These are phyloP conservation scores for Eumeta japonica DNA, from an alignment of 1,140 invertebrate species.

Conservation along the genomic window DNA sequence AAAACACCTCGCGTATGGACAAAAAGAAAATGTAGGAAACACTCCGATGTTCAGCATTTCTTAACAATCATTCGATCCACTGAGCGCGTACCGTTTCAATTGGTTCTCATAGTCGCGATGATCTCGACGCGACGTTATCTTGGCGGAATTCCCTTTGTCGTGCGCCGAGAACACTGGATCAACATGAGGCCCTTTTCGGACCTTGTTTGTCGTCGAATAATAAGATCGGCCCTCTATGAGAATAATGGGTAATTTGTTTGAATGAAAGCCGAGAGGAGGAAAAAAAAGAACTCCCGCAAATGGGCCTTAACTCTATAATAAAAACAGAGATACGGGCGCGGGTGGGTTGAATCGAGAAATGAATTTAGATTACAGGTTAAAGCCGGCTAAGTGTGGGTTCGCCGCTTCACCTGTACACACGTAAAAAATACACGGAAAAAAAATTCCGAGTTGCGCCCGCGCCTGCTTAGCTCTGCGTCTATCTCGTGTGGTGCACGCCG, in stretches of 20 bases:
- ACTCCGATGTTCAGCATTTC: no score
- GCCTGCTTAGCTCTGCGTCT: no score
- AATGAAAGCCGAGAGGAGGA: no score
- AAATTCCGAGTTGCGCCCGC: no score
- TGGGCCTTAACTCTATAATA: constrained; percentile 49
- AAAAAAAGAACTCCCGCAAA: constrained; percentile 49
- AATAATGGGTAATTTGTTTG: constrained; percentile 55
- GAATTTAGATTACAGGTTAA: constrained; percentile 57
- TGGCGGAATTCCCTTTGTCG: background rate
- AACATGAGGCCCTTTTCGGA: constrained; percentile 18
- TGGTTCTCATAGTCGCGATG: constrained; percentile 13
- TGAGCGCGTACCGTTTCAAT: constrained; percentile 30
- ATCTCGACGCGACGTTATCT: background rate
- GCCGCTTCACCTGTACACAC: constrained; percentile 41
- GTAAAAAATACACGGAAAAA: constrained; percentile 27
- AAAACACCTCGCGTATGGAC: no score
- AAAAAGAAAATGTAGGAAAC: no score
- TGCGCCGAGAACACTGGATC: no score
- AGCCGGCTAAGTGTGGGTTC: constrained; percentile 51
- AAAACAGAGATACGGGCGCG: constrained; percentile 47
- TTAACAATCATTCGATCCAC: constrained; percentile 30
- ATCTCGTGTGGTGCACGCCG: no score
- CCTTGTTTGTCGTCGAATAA: constrained; percentile 29
- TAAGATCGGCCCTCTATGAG: constrained; percentile 33
- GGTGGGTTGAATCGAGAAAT: constrained; percentile 53